phyloP scores from a whole-genome alignment of 1,140 invertebrate genomes.

The Asobara japonica region DNA sequence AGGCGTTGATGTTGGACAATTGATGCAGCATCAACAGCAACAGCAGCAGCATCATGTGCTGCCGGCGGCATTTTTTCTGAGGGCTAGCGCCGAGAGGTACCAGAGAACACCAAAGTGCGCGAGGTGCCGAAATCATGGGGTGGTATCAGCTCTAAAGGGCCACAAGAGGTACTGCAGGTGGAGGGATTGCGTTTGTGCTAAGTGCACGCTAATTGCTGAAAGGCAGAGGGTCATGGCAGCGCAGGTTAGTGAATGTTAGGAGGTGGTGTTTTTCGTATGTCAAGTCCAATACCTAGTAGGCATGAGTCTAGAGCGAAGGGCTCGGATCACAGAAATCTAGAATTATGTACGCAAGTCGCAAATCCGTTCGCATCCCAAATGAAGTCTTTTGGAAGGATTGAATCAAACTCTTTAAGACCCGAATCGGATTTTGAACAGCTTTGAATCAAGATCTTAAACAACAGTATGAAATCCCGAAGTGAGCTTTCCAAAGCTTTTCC shows the following conservation, averaged over 20 bases:
- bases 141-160: constrained; percentile 96
- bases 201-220: constrained; percentile 98
- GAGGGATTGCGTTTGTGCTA: constrained; percentile 95
- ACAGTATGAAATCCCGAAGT: no score
- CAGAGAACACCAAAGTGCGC: constrained; percentile 99
- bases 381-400: no score
- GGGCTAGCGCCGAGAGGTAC: constrained; percentile 89
- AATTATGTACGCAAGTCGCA: no score
- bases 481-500: no score
- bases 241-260: constrained; percentile 69
- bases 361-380: no score
- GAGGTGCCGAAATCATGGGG: constrained; percentile 96
- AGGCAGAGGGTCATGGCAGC: constrained; percentile 99
- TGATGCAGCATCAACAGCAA: constrained; percentile 73
- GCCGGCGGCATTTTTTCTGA: constrained; percentile 84
- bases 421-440: no score
- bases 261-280: neutral
- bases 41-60: constrained; percentile 82
- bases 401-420: no score
- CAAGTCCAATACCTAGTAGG: no score
- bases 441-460: no score
- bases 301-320: no score
- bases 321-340: no score
- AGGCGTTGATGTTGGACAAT: constrained; percentile 82
- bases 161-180: constrained; percentile 98